Evolutionary conservation across 2,888 invertebrate genomes (phyloP), one percentile per base, ranked within the genome.

Genomic region (Lamproptera curius): DNA sequence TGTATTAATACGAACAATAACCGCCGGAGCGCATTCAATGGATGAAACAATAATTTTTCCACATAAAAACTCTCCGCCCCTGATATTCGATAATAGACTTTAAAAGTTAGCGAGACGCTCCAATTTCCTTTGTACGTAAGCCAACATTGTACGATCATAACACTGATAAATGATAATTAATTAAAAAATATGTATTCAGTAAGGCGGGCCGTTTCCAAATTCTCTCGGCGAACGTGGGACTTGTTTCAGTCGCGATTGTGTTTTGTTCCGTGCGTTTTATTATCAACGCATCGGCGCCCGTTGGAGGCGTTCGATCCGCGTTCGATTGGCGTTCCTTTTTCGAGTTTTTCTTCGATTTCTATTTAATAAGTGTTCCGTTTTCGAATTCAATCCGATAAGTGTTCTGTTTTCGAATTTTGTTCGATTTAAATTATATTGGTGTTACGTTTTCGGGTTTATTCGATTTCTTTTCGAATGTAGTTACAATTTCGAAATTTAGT

Each of bases 11-110:
- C 75, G 66, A 63, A 71, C 70, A 72, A 70, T 70, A 71, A 74
- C 73, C 71, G 63, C 62, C n/a, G 62, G 67, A 55, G 65, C 67
- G 72, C 74, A 74, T 80, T 83, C 80, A 81, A 73, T 73, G 79
- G 76, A 74, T 75, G 69, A 77, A 80, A 81, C 76, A 75, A 77
- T 76, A 70, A 68, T 75, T 70, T 76, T 78, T 79, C 31, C 80
- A 73, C 78, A 81, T 75, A 74, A 74, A 70, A 73, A 63, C 57
- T 46, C 60, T 20, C 64, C 57, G 62, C 39, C 44, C 46, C 40
- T 38, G 52, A 11, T 55, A 50, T 48, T 53, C 51, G 38, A 58
- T 51, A 64, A 59, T 64, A 47, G 48, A 67, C 65, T 58, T 64
- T 78, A 70, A 46, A 1, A 0, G 0, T 9, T n/a, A n/a, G n/a